Percentiles rank a stretch among this genome's conserved stretches.
These are phyloP conservation scores for Neopipo cinnamomea DNA, from an alignment of 2,113 vertebrate species.

Conservation along the genomic window DNA sequence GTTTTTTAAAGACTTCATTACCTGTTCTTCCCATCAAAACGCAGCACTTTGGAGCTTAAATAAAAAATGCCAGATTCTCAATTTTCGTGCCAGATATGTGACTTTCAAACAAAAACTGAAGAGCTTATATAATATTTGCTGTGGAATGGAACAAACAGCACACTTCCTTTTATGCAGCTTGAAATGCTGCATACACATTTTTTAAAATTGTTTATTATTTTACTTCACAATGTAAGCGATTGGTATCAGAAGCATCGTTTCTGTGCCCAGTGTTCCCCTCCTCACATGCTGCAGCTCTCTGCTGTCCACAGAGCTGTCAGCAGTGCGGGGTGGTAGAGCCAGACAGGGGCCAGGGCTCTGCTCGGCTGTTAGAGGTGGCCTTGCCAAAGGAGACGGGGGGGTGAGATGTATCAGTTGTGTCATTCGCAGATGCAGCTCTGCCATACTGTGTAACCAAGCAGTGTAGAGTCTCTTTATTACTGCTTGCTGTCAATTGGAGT, in stretches of 20 bases:
- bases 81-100: neutral
- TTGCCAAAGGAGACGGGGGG: rapidly evolving
- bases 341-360: neutral
- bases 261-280: rapidly evolving
- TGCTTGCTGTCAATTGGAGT: neutral
- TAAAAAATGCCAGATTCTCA: neutral
- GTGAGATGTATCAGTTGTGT: rapidly evolving
- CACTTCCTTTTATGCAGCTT: neutral
- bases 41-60: neutral
- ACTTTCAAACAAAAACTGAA: neutral
- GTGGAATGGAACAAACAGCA: neutral
- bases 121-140: neutral
- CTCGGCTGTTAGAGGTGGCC: neutral
- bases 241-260: neutral
- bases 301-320: rapidly evolving
- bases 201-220: neutral
- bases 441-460: rapidly evolving
- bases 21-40: neutral
- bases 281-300: rapidly evolving
- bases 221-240: neutral
- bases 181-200: rapidly evolving
- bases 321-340: neutral
- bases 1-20: neutral
- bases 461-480: neutral
- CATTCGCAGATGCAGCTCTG: neutral